Percentiles rank a stretch among this genome's conserved stretches.
Evolutionary conservation across 2,797 vertebrate genomes (phyloP).

Genomic region (Steatocranus sp.): DNA sequence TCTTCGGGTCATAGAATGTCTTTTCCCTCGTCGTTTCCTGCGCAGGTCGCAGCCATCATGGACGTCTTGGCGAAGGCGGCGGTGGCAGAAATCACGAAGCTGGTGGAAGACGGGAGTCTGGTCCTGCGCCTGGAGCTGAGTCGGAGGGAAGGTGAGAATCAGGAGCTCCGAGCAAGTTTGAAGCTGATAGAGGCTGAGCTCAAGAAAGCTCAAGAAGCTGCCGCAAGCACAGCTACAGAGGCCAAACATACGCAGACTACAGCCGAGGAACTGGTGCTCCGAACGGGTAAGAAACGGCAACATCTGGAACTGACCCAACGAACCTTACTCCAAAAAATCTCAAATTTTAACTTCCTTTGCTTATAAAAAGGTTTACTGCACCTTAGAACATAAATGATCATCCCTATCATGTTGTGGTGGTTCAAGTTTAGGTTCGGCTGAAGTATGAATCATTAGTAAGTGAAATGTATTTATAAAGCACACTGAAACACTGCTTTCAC

Average conservation of each 20-base stretch:
- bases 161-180: slow-evolving; percentile 60
- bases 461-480: background rate
- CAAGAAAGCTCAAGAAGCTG: slow-evolving; percentile 40
- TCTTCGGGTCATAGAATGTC: slow-evolving; percentile 32
- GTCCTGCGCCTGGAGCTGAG: slow-evolving; percentile 65
- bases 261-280: background rate
- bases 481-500: background rate
- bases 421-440: background rate
- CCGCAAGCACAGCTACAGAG: background rate
- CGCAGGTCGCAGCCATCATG: slow-evolving; percentile 70
- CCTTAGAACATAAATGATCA: fast-evolving
- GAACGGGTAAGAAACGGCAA: slow-evolving; percentile 5
- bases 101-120: slow-evolving; percentile 62
- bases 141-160: slow-evolving; percentile 64
- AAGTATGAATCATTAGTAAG: fast-evolving
- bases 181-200: slow-evolving; percentile 61
- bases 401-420: fast-evolving
- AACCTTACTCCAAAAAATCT: background rate
- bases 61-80: slow-evolving; percentile 71
- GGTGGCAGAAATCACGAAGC: slow-evolving; percentile 71
- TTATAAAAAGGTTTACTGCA: fast-evolving
- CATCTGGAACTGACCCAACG: background rate
- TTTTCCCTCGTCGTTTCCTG: slow-evolving; percentile 41
- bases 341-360: fast-evolving
- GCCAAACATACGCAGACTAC: background rate